These are phyloP conservation scores for Actinia equina DNA, from an alignment of 64 coral and sea anemone genomes.

Conservation along the genomic window DNA sequence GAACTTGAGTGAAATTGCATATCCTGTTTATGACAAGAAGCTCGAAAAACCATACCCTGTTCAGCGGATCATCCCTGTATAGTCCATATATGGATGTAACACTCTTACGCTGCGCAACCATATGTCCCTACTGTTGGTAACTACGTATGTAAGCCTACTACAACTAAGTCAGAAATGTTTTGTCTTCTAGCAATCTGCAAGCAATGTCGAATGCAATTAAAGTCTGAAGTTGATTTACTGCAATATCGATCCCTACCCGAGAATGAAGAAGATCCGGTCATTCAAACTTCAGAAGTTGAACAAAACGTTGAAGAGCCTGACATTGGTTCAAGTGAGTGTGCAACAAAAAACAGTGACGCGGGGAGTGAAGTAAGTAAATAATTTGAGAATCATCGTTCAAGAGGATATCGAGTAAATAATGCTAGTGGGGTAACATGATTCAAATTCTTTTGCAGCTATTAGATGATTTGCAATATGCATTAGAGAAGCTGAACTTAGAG, in stretches of 20 bases:
- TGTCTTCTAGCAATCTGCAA: not conserved
- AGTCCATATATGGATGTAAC: no score
- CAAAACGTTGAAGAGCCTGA: not conserved
- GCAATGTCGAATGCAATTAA: conserved; percentile 11
- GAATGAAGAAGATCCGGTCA: not conserved
- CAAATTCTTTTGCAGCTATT: not conserved
- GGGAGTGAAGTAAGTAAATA: not conserved
- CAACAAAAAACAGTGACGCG: not conserved
- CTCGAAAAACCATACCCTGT: no score
- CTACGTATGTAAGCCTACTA: not conserved
- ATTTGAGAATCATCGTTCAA: not conserved
- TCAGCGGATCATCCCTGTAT: no score
- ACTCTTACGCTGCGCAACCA: not conserved
- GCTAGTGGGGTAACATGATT: not conserved
- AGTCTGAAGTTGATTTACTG: conserved; percentile 13
- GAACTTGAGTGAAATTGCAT: no score
- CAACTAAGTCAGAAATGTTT: not conserved
- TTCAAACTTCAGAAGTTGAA: not conserved
- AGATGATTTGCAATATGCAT: conserved; percentile 6
- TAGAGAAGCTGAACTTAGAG: not conserved
- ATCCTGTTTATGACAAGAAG: no score
- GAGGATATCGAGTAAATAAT: not conserved
- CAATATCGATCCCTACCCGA: conserved; percentile 1
- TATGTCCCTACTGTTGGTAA: not conserved
- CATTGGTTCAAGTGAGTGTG: not conserved